Conservation (phyloP, 2,888 invertebrate genomes). For the Rhagium mordax region DNA sequence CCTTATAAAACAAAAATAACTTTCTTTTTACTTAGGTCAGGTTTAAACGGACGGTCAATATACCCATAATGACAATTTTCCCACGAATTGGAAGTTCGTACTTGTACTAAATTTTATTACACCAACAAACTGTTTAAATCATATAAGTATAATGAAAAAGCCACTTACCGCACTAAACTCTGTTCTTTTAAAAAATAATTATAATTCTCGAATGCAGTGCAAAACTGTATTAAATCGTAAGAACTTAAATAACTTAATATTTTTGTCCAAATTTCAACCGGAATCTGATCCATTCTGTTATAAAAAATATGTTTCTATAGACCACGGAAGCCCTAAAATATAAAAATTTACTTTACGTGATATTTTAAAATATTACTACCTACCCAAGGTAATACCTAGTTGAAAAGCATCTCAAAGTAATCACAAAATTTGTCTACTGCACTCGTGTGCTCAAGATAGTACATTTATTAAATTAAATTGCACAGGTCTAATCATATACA, state of each 20-base stretch:
- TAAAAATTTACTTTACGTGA: neutral
- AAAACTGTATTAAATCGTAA: conserved; percentile 27
- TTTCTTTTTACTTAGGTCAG: no score
- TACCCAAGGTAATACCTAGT: no score
- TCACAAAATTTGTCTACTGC: no score
- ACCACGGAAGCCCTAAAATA: neutral
- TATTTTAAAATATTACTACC: neutral
- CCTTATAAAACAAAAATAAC: no score
- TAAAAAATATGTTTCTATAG: neutral
- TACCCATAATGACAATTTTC: no score
- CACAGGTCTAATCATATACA: no score
- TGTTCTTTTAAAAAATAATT: conserved; percentile 1
- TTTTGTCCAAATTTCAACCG: conserved; percentile 8
- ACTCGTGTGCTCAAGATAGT: neutral
- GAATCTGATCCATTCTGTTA: conserved; percentile 12
- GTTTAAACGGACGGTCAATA: no score
- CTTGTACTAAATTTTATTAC: no score
- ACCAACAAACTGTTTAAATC: no score
- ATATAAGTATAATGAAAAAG: neutral
- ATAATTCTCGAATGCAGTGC: neutral
- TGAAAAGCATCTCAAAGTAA: no score
- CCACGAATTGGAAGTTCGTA: no score
- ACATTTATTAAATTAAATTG: neutral
- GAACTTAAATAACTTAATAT: conserved; percentile 23
- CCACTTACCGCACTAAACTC: conserved; percentile 11